phyloP scores from a whole-genome alignment of 2,113 vertebrate species.

The Eublepharis macularius region DNA sequence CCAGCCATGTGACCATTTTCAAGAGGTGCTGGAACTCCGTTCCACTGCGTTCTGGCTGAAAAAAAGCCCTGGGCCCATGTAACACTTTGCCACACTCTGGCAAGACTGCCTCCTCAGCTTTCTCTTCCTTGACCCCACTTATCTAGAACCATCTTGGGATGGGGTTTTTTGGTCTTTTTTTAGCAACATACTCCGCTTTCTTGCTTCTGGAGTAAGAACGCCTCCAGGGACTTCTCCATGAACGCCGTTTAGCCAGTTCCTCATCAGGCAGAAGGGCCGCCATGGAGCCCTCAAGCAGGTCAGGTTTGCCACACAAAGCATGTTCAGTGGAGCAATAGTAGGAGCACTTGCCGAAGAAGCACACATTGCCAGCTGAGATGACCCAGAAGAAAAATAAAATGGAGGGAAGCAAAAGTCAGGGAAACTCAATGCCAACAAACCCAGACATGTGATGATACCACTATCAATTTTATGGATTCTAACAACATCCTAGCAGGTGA shows the following conservation, averaged over 20 bases:
- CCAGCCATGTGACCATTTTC: too few relatives aligned
- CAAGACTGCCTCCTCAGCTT: neutral
- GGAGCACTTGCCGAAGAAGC: constrained; percentile 89
- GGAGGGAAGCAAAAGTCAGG: constrained; percentile 20
- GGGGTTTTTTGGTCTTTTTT: too few relatives aligned
- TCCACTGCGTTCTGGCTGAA: too few relatives aligned
- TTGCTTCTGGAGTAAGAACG: constrained; percentile 89
- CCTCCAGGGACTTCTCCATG: constrained; percentile 89
- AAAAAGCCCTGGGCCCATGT: too few relatives aligned
- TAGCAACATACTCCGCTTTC: constrained; percentile 70
- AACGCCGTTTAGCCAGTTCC: constrained; percentile 74
- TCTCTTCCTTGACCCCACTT: neutral
- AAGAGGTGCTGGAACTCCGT: too few relatives aligned
- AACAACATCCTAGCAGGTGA: neutral
- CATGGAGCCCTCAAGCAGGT: constrained; percentile 81
- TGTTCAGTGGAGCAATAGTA: constrained; percentile 91
- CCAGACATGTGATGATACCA: neutral
- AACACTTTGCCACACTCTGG: neutral
- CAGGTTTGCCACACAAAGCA: constrained; percentile 81
- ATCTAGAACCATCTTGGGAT: neutral
- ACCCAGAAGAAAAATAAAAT: constrained; percentile 31
- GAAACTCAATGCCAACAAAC: neutral
- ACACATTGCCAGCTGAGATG: constrained; percentile 79
- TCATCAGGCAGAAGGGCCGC: constrained; percentile 83
- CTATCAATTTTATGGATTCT: neutral